These are phyloP conservation scores for Malacoctenus gilli DNA, from an alignment of 2,797 vertebrate genomes.

Conservation along the genomic window DNA sequence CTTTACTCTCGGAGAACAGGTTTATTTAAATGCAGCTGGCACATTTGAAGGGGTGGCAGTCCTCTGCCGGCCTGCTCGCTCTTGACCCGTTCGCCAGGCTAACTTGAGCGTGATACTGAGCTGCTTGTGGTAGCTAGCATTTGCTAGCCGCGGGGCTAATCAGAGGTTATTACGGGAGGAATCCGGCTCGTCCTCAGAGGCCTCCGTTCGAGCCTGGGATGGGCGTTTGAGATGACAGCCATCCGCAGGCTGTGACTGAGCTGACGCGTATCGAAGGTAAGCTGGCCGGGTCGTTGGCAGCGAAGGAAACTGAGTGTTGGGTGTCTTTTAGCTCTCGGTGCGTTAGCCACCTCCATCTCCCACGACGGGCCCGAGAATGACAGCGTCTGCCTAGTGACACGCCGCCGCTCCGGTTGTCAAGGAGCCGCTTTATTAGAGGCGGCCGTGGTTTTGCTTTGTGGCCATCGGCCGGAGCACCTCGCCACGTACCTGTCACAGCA, in stretches of 20 bases:
- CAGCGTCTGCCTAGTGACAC: conserved; percentile 49
- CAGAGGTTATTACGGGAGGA: conserved; percentile 58
- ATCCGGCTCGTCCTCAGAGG: conserved; percentile 34
- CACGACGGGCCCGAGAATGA: conserved; percentile 60
- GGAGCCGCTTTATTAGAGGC: conserved; percentile 1
- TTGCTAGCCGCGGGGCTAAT: conserved; percentile 70
- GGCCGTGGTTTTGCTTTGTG: too few relatives aligned
- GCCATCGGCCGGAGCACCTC: too few relatives aligned
- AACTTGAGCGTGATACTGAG: conserved; percentile 56
- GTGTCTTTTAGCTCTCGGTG: conserved; percentile 37
- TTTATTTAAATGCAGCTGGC: conserved; percentile 47
- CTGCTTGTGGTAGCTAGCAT: conserved; percentile 52
- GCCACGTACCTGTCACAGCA: too few relatives aligned
- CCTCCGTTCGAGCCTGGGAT: conserved; percentile 27
- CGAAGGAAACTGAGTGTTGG: conserved; percentile 7
- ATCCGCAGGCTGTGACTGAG: conserved; percentile 23
- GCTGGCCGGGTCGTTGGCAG: not conserved
- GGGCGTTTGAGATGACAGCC: conserved; percentile 61
- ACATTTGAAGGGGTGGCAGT: conserved; percentile 46
- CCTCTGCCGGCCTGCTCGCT: conserved; percentile 44
- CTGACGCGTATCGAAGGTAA: conserved; percentile 60
- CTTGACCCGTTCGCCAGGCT: conserved; percentile 36
- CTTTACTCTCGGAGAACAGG: conserved; percentile 32
- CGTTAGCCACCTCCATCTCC: conserved; percentile 61
- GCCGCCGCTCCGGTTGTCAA: conserved; percentile 40